These are phyloP conservation scores for Fukomys damarensis DNA, from an alignment of 2,113 vertebrate species.

Conservation along the genomic window DNA sequence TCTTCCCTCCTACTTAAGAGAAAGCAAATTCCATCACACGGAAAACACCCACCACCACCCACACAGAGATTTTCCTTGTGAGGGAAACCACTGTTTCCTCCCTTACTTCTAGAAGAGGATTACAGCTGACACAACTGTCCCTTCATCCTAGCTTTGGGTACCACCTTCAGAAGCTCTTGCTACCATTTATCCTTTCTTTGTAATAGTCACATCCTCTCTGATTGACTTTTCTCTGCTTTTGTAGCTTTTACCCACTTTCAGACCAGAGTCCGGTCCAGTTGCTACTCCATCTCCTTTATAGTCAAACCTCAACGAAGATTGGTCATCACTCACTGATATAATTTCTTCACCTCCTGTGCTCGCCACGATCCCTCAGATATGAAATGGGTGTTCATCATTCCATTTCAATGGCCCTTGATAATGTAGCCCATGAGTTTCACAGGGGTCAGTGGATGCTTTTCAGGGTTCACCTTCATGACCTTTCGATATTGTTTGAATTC, in stretches of 20 bases:
- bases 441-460: not conserved
- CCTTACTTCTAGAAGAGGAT: not conserved
- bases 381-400: not conserved
- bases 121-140: not conserved
- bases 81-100: too few species aligned
- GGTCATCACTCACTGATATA: not conserved
- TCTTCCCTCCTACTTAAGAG: too few species aligned
- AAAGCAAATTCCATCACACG: slow-evolving; percentile 8
- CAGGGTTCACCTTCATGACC: not conserved
- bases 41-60: not conserved
- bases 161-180: not conserved
- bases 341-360: not conserved
- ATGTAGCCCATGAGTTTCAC: not conserved
- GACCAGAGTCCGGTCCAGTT: not conserved
- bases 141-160: not conserved
- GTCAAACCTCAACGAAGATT: not conserved
- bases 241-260: not conserved
- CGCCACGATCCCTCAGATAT: not conserved
- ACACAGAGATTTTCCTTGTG: not conserved
- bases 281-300: not conserved
- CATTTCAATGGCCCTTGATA: not conserved
- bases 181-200: not conserved
- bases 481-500: not conserved
- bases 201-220: not conserved
- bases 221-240: not conserved